These are phyloP conservation scores for Megaptera novaeangliae DNA, from an alignment of 2,113 vertebrate genomes.

Conservation along the genomic window DNA sequence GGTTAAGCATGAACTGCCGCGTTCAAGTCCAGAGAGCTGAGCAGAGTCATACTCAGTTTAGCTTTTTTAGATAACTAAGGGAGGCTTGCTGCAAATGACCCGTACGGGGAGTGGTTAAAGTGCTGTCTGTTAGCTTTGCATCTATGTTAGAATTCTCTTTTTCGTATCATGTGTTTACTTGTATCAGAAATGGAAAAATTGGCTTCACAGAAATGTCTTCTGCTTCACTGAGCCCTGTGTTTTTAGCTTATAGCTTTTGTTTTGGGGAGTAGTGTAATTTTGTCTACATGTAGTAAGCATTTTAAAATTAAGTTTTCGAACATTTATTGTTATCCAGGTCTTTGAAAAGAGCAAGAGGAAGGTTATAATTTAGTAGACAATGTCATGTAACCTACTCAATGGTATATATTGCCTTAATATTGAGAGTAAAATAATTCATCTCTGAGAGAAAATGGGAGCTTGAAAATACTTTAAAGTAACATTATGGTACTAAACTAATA, in stretches of 20 bases:
- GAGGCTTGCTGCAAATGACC: background rate
- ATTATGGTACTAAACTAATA: background rate
- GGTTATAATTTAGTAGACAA: background rate
- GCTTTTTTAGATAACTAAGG: background rate
- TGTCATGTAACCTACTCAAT: background rate
- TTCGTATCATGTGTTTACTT: background rate
- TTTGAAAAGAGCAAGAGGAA: background rate
- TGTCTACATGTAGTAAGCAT: background rate
- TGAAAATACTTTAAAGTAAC: slow-evolving; percentile 17
- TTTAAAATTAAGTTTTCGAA: slow-evolving; percentile 1
- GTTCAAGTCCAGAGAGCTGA: background rate
- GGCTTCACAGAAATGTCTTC: background rate
- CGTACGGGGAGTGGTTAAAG: background rate
- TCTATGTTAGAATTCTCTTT: background rate
- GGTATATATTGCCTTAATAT: background rate
- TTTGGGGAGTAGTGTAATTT: slow-evolving; percentile 1
- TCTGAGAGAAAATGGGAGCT: background rate
- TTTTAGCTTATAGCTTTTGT: slow-evolving; percentile 30
- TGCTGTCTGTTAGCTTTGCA: background rate
- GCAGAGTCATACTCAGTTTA: background rate
- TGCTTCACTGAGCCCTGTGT: background rate
- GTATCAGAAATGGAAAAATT: background rate
- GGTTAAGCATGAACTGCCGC: background rate
- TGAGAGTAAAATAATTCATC: background rate
- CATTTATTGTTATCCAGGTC: background rate